Base-by-base conservation (phyloP, 2,113 vertebrate genomes). In the Thunnus maccoyii region DNA sequence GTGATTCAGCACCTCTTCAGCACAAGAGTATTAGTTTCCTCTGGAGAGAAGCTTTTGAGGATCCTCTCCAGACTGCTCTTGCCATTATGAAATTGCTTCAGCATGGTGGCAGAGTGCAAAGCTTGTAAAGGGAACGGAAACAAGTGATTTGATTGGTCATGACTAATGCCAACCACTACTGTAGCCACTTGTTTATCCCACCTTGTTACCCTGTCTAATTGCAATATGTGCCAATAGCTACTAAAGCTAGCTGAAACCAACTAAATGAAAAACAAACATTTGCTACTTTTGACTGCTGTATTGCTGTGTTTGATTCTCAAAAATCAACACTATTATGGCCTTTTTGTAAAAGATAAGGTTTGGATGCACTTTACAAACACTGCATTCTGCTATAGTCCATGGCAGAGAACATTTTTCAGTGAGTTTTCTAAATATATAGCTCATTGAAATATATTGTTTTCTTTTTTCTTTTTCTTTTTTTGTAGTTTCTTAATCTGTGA, bases 61-160 rank as follows among this genome's bases (percentile, higher is more conserved):
- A 71, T 66, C 54, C 46, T 36, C 41, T 36, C 10, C 47, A 46
- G 44, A 36, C 27, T 36, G 41, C 47, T 48, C 27, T 64, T 27
- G 78, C 27, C 30, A 58, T 67, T 16, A 16, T 60, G 20, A 77
- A 63, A 76, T 57, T 62, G 60, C 54, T 61, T 41, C 9, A 51
- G 50, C 25, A 20, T 13, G 5, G 15, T 20, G 7, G 52, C 17
- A 54, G 4, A 22, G 30, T 58, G 32, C 14, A n/a, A 7, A 27
- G 54, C 41, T 77, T 55, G 69, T 55, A 47, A 67, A 47, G 11
- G 3, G 4, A 65, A 60, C 5, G 3, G 16, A 51, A 62, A 36
- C 36, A 60, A 63, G n/a, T 17, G 16, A 64, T 17, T 18, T 65
- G 25, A 84, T 50, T 32, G 25, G 14, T 60, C 20, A 5, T 61